A percentile compares a stretch with the other conserved stretches of the same genome.
Evolutionary conservation across 2,888 invertebrate genomes (phyloP).

Genomic region (Lagria hirta): DNA sequence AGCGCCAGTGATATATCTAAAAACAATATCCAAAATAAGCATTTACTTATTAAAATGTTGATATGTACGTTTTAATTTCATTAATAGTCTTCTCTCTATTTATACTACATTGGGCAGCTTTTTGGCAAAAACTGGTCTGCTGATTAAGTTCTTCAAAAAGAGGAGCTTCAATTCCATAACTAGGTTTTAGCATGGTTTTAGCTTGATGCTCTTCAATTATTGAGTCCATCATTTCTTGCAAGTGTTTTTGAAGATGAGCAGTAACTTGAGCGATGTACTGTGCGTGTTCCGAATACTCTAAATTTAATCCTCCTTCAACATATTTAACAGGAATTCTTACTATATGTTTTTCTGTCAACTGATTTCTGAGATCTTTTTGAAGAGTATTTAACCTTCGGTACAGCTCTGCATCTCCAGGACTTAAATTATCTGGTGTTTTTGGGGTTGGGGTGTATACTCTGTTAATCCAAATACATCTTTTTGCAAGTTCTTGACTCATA

Average conservation of each 20-base stretch:
- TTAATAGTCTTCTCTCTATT: constrained; percentile 69
- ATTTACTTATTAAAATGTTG: neutral
- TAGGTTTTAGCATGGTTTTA: constrained; percentile 60
- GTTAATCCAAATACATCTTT: constrained; percentile 79
- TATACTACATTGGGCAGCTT: constrained; percentile 69
- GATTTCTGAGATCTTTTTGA: constrained; percentile 72
- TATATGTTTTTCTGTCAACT: constrained; percentile 74
- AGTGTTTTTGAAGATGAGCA: constrained; percentile 65
- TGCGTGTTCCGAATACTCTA: constrained; percentile 59
- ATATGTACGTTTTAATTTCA: constrained; percentile 63
- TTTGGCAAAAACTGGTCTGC: constrained; percentile 72
- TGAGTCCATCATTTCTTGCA: constrained; percentile 68
- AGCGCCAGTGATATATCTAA: constrained; percentile 66
- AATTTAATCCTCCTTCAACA: constrained; percentile 57
- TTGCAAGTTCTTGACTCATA: constrained; percentile 76
- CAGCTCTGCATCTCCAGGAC: constrained; percentile 64
- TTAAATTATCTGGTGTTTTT: constrained; percentile 59
- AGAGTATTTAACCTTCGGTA: constrained; percentile 68
- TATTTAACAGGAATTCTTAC: constrained; percentile 61
- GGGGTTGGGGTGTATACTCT: constrained; percentile 61
- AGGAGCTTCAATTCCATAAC: constrained; percentile 63
- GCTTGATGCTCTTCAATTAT: constrained; percentile 69
- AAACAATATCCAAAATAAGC: constrained; percentile 28
- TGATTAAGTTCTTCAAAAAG: constrained; percentile 70
- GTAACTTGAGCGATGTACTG: constrained; percentile 67